Evolutionary conservation across 2,888 invertebrate species (phyloP).

Genomic region (Papilio gigon): DNA sequence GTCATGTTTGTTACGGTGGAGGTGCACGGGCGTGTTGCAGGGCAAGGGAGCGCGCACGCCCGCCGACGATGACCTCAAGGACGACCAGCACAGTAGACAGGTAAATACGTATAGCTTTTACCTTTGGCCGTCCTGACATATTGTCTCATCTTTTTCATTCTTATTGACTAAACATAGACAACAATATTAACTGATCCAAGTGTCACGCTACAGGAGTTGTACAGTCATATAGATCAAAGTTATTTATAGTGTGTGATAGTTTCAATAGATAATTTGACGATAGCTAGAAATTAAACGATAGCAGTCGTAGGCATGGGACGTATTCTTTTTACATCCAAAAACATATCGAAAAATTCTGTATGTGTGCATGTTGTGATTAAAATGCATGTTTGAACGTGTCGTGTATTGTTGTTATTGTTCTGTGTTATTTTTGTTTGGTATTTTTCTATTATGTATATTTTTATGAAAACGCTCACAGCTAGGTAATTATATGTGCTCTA

Average conservation of each 20-base stretch:
- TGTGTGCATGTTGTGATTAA: constrained; percentile 56
- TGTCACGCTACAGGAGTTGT: too few species aligned
- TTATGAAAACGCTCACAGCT: neutral
- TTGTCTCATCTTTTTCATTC: too few species aligned
- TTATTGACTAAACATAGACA: too few species aligned
- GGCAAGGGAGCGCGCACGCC: constrained; percentile 74
- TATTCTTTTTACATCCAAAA: neutral
- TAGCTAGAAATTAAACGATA: too few species aligned
- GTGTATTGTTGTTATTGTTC: constrained; percentile 11
- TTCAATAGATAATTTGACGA: too few species aligned
- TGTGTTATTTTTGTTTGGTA: constrained; percentile 18
- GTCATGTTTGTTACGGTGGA: constrained; percentile 62
- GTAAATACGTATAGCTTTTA: constrained; percentile 49
- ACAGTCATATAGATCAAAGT: too few species aligned
- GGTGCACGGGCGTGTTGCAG: constrained; percentile 73
- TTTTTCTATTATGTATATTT: neutral
- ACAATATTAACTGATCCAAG: too few species aligned
- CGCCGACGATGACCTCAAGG: constrained; percentile 67
- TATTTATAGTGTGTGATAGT: neutral
- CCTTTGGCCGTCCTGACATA: constrained; percentile 14
- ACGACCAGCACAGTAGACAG: constrained; percentile 54
- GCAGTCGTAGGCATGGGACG: neutral
- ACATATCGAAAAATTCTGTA: neutral
- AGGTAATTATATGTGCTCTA: too few species aligned
- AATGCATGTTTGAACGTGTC: constrained; percentile 51